These are phyloP conservation scores for Capreolus pygargus DNA, from an alignment of 2,113 vertebrate genomes.

Conservation along the genomic window DNA sequence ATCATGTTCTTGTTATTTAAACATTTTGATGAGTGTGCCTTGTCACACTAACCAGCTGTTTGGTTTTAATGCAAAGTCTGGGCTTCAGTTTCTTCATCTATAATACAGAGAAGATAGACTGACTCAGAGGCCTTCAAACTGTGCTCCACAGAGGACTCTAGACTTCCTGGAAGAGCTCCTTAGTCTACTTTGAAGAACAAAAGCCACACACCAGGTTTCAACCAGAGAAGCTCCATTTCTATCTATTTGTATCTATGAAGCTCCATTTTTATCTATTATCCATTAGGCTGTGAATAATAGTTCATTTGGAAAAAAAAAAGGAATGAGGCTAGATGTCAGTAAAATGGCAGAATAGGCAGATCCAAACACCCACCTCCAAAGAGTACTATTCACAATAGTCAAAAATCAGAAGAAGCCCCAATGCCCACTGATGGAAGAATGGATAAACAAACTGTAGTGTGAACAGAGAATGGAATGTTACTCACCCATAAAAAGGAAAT, in stretches of 20 bases:
- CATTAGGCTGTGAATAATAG: neutral
- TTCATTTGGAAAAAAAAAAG: neutral
- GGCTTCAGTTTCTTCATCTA: neutral
- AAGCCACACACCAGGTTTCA: neutral
- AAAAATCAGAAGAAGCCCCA: neutral
- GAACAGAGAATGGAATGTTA: neutral
- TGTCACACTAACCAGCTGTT: neutral
- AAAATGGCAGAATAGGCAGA: neutral
- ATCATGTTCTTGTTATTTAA: neutral
- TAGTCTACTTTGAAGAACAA: neutral
- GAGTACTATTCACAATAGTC: neutral
- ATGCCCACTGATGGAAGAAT: neutral
- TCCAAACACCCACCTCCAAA: neutral
- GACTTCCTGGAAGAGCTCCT: neutral
- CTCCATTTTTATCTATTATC: neutral
- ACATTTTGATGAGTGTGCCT: neutral
- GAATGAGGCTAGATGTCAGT: neutral
- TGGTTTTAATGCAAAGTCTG: neutral
- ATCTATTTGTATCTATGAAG: neutral
- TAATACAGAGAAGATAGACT: neutral
- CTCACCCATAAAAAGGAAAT: neutral
- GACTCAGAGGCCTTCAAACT: neutral
- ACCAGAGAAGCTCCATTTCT: neutral
- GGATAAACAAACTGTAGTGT: neutral
- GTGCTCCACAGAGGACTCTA: neutral